These are phyloP conservation scores for Aphis gossypii DNA, from an alignment of 1,140 invertebrate species.

Conservation along the genomic window DNA sequence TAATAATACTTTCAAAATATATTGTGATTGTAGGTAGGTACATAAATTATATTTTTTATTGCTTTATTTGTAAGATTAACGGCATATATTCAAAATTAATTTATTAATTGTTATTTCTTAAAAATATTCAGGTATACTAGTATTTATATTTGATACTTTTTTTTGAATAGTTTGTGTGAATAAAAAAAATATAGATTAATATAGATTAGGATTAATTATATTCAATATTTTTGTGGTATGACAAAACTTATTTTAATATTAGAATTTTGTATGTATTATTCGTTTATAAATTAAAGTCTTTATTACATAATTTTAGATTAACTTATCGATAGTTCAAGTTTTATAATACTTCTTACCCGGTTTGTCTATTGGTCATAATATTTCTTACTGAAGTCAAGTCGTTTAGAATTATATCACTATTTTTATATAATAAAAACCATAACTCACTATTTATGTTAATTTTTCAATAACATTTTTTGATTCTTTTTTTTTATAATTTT, in stretches of 20 bases:
- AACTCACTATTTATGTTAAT: neutral
- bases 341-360: neutral
- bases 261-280: neutral
- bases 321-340: neutral
- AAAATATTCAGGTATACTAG: too few relatives aligned
- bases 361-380: neutral
- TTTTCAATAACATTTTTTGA: neutral
- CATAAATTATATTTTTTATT: neutral
- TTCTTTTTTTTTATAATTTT: neutral
- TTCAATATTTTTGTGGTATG: neutral
- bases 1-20: neutral
- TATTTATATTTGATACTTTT: neutral
- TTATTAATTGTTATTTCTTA: neutral
- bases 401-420: neutral
- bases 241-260: neutral
- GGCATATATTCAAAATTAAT: neutral
- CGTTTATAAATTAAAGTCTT: neutral
- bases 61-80: neutral
- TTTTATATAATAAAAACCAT: neutral
- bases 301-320: neutral
- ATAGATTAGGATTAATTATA: neutral
- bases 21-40: neutral
- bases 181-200: too few relatives aligned
- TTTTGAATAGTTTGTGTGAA: neutral
- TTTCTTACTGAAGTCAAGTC: neutral